Evolutionary conservation across 2,888 invertebrate species (phyloP).

Genomic region (Dryadula phaetusa): DNA sequence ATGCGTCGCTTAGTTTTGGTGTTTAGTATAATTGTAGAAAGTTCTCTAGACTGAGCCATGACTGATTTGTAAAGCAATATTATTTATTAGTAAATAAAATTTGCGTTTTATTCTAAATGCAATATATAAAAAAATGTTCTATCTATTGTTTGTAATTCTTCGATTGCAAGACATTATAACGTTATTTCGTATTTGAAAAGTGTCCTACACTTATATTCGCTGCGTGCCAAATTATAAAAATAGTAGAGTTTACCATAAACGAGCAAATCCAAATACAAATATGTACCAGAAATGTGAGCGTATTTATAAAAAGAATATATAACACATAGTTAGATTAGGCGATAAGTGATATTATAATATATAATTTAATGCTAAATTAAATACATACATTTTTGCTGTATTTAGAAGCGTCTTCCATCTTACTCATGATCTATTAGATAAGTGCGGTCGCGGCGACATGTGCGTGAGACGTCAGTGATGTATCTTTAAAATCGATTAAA

Average conservation of each 20-base stretch:
- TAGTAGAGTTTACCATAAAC: conserved; percentile 57
- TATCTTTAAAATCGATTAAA: conserved; percentile 25
- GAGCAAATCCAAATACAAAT: conserved; percentile 62
- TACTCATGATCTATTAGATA: conserved; percentile 75
- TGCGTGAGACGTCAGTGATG: conserved; percentile 13
- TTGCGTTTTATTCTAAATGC: conserved; percentile 54
- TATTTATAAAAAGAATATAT: conserved; percentile 70
- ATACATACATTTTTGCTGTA: conserved; percentile 81
- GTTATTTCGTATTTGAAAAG: conserved; percentile 37
- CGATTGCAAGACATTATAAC: conserved; percentile 45
- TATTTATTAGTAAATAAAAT: conserved; percentile 74
- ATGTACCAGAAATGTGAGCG: conserved; percentile 67
- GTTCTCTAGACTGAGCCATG: conserved; percentile 75
- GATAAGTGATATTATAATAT: conserved; percentile 78
- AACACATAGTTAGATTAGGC: conserved; percentile 71
- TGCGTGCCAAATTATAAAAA: conserved; percentile 73
- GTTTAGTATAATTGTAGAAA: conserved; percentile 43
- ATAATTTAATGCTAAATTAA: conserved; percentile 71
- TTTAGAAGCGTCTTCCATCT: conserved; percentile 84
- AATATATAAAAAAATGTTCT: conserved; percentile 32
- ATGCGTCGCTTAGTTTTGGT: conserved; percentile 34
- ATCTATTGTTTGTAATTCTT: conserved; percentile 30
- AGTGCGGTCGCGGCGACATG: conserved; percentile 53
- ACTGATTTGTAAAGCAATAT: conserved; percentile 83
- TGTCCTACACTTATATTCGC: conserved; percentile 39